Base-by-base conservation (phyloP, 2,113 vertebrate species). In the Rhynchopsitta pachyrhyncha region DNA sequence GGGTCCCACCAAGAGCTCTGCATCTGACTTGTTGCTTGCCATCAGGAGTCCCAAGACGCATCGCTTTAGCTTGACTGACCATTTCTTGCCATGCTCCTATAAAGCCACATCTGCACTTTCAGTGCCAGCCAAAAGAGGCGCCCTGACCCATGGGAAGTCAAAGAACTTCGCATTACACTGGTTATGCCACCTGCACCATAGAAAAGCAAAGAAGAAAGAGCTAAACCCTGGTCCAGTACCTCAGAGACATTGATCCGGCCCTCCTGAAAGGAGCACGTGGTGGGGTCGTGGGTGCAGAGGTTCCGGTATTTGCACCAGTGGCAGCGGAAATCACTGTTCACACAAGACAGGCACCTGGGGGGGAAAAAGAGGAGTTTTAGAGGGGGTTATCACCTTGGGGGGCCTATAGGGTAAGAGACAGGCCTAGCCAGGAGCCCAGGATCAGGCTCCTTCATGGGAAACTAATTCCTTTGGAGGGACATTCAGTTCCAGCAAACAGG, bases 231-330 rank as follows among this genome's bases (percentile, higher is more conserved):
- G 13, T 0, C 5, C 17, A 57, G 96, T 97, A 99, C 99, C 99
- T 99, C 99, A 2, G 99, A 99, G 91, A 98, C 67, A 57, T 99
- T 99, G 98, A 99, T 99, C 42, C 99, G 98, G 74, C 99, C 99
- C 97, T 99, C 99, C 96, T 99, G 99, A 96, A 99, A 99, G 88
- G 99, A 99, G 88, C 99, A 99, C 84, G 98, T 99, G 95, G 99
- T 99, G 60, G 99, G 99, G 97, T 99, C 99, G 5, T 99, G 99
- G 33, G 99, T 99, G 86, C 99, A 99, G 77, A 99, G 98, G 98
- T 99, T 99, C 50, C 99, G 98, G 97, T 99, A 99, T 95, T 99
- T 99, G 98, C 99, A 99, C 99, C 99, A 99, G 94, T 99, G 99
- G 98, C 99, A 99, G 95, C 98, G 99, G 98, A 99, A 99, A 57